phyloP scores from a whole-genome alignment of 2,113 vertebrate species.

The Hippocampus guttulatus region DNA sequence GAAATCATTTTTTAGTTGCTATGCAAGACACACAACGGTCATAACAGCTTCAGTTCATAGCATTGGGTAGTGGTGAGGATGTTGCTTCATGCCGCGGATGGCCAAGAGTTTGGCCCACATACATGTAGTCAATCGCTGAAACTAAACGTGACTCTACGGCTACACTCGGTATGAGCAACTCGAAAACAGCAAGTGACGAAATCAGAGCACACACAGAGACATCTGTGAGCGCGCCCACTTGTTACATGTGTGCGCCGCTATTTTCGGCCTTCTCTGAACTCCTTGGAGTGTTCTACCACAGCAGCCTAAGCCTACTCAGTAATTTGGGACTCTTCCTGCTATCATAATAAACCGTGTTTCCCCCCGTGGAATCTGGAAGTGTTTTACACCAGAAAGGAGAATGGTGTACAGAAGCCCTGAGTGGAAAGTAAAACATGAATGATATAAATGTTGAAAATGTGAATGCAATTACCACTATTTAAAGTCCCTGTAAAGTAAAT shows the following conservation, averaged over 20 bases:
- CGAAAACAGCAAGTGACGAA: constrained; percentile 22
- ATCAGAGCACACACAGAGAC: constrained; percentile 33
- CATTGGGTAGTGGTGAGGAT: background rate
- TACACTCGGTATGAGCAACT: background rate
- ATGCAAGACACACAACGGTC: background rate
- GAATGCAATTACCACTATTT: background rate
- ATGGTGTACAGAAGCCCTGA: constrained; percentile 5
- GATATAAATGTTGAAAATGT: background rate
- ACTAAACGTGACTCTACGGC: constrained; percentile 5
- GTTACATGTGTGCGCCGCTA: constrained; percentile 32
- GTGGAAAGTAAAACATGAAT: background rate
- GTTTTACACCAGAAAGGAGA: constrained; percentile 26
- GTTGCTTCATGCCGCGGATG: background rate
- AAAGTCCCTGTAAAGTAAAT: too few relatives aligned
- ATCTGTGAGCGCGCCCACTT: constrained; percentile 39
- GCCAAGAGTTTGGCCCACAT: background rate
- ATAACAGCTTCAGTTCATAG: background rate
- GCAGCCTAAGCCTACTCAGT: constrained; percentile 26
- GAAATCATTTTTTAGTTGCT: background rate
- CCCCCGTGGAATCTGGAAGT: constrained; percentile 33
- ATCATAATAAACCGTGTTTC: constrained; percentile 53
- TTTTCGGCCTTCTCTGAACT: constrained; percentile 42
- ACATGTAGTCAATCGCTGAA: background rate
- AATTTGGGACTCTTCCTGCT: constrained; percentile 50
- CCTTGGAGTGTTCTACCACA: constrained; percentile 20